phyloP scores from a whole-genome alignment of 2,113 vertebrate species.

The Lipophrys pholis region DNA sequence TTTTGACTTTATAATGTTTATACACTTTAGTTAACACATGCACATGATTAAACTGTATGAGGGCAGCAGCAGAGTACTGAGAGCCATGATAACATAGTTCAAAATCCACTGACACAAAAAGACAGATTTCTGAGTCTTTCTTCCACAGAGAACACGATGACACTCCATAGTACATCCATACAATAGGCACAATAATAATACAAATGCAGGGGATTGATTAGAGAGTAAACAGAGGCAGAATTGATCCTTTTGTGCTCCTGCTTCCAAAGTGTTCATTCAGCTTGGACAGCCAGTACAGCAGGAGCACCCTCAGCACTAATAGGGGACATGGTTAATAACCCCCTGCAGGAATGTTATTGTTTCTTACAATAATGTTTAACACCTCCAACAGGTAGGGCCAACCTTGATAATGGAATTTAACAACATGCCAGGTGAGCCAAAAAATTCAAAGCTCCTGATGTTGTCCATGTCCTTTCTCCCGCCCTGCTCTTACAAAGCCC shows the following conservation, averaged over 20 bases:
- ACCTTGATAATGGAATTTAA: slow-evolving; percentile 45
- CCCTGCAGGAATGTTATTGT: slow-evolving; percentile 57
- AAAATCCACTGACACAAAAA: not conserved
- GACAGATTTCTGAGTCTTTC: too few species aligned
- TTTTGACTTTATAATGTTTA: slow-evolving; percentile 1
- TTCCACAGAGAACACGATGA: too few species aligned
- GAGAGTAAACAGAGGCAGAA: slow-evolving; percentile 44
- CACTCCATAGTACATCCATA: too few species aligned
- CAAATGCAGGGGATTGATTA: slow-evolving; percentile 29
- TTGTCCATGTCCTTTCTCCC: slow-evolving; percentile 8
- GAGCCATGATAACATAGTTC: not conserved
- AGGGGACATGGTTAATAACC: slow-evolving; percentile 64
- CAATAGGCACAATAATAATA: not conserved
- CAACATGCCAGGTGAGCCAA: slow-evolving; percentile 22
- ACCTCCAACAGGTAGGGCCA: slow-evolving; percentile 48
- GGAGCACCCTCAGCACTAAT: slow-evolving; percentile 60
- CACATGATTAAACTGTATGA: not conserved
- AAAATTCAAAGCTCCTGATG: slow-evolving; percentile 18
- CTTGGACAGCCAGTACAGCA: slow-evolving; percentile 50
- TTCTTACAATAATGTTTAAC: slow-evolving; percentile 64
- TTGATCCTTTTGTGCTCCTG: slow-evolving; percentile 41
- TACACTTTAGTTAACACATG: slow-evolving; percentile 5
- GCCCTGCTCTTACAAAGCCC: slow-evolving; percentile 18
- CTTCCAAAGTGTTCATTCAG: slow-evolving; percentile 50
- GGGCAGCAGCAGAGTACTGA: not conserved